Percentiles rank a stretch among this genome's conserved stretches.
Evolutionary conservation across 2,113 vertebrate genomes (phyloP).

Genomic region (Misgurnus anguillicaudatus): DNA sequence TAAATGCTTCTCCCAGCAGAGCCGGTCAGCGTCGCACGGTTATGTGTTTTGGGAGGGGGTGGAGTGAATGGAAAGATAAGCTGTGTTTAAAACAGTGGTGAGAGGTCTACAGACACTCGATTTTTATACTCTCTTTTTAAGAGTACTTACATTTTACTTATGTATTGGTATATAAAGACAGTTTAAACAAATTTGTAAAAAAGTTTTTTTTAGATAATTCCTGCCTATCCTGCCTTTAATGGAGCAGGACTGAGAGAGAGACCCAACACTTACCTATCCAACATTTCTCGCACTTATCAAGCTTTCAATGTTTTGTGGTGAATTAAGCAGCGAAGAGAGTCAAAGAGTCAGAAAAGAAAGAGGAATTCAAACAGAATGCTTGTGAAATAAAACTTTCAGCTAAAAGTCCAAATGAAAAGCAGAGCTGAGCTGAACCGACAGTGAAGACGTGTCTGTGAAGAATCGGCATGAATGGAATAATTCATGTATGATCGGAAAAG

Average conservation of each 20-base stretch:
- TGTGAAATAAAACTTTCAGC: constrained; percentile 2
- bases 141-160: no score
- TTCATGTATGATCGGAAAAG: constrained; percentile 34
- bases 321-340: constrained; percentile 25
- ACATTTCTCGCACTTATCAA: background rate
- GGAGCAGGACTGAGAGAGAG: constrained; percentile 24
- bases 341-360: background rate
- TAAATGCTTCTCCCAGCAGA: no score
- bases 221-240: no score
- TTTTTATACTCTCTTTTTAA: no score
- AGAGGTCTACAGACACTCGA: no score
- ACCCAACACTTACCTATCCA: background rate
- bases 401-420: background rate
- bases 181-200: no score
- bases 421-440: background rate
- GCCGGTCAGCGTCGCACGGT: no score
- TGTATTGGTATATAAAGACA: no score
- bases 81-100: no score
- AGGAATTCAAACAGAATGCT: background rate
- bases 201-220: no score
- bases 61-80: no score
- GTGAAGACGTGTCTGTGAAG: constrained; percentile 24
- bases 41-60: no score
- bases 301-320: background rate
- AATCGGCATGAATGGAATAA: constrained; percentile 26